These are phyloP conservation scores for Drosophila pullipes DNA, from an alignment of 2,888 invertebrate genomes.

Conservation along the genomic window DNA sequence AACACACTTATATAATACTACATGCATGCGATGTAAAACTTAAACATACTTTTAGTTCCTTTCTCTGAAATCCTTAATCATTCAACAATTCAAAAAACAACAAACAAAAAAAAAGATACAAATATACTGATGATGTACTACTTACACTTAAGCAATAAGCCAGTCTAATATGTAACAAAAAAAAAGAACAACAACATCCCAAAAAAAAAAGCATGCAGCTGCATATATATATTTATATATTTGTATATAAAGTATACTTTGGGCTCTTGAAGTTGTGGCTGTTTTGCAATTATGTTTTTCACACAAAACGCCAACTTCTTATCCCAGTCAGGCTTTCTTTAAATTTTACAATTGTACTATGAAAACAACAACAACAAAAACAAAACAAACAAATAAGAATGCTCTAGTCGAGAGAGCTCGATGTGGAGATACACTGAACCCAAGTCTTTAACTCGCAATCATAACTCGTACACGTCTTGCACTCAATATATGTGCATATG, in stretches of 20 bases:
- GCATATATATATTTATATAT: constrained; percentile 8
- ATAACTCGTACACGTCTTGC: background rate
- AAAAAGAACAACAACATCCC: background rate
- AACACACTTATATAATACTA: constrained; percentile 19
- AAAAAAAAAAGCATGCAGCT: constrained; percentile 2
- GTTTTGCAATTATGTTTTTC: constrained; percentile 1
- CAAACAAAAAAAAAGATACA: constrained; percentile 7
- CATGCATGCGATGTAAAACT: constrained; percentile 41
- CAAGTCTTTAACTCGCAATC: background rate
- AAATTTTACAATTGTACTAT: constrained; percentile 46
- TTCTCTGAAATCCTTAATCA: constrained; percentile 51
- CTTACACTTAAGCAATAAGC: constrained; percentile 42
- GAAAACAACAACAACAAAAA: constrained; percentile 22
- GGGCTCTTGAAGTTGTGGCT: constrained; percentile 4
- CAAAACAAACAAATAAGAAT: background rate
- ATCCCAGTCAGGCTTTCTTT: constrained; percentile 11
- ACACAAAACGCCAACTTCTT: constrained; percentile 25
- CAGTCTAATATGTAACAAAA: constrained; percentile 17
- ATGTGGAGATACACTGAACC: background rate
- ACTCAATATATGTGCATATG: background rate
- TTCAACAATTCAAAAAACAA: constrained; percentile 33
- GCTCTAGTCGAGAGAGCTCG: constrained; percentile 1
- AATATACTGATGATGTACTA: constrained; percentile 31
- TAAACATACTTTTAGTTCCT: constrained; percentile 72
- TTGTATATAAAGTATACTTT: constrained; percentile 43